Conservation (phyloP, 2,113 vertebrate species). For the Dasypus novemcinctus region DNA sequence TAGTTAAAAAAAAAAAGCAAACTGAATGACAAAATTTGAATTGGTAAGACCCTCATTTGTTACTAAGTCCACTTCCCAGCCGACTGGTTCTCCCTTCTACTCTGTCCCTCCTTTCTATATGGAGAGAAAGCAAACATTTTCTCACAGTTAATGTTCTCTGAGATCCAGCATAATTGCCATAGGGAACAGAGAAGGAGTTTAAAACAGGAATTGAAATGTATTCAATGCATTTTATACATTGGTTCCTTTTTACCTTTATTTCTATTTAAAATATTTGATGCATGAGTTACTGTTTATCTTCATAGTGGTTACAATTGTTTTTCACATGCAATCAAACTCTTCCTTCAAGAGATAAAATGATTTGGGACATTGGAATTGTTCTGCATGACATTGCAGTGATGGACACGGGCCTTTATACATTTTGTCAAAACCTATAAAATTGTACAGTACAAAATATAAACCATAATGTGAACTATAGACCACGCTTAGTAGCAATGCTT, state of each 20-base stretch:
- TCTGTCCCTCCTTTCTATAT: background rate
- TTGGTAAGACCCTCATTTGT: background rate
- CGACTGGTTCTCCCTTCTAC: background rate
- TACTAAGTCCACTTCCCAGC: background rate
- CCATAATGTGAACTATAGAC: too few relatives aligned
- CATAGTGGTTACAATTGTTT: background rate
- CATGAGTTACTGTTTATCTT: conserved; percentile 29
- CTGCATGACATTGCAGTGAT: too few relatives aligned
- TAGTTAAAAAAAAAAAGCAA: background rate
- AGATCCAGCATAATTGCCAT: background rate
- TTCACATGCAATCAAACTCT: background rate
- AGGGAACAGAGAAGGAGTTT: background rate
- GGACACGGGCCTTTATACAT: too few relatives aligned
- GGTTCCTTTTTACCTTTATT: background rate
- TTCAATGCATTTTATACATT: background rate
- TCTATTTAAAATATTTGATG: background rate
- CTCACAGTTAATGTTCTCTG: background rate
- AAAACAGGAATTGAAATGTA: conserved; percentile 7
- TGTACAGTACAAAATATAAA: too few relatives aligned
- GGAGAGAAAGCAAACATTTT: background rate
- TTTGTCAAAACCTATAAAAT: too few relatives aligned
- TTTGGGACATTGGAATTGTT: too few relatives aligned
- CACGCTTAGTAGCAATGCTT: too few relatives aligned
- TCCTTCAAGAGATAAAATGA: background rate
- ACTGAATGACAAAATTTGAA: background rate